phyloP scores from a whole-genome alignment of 2,888 invertebrate genomes.

The Amblyteles armatorius region DNA sequence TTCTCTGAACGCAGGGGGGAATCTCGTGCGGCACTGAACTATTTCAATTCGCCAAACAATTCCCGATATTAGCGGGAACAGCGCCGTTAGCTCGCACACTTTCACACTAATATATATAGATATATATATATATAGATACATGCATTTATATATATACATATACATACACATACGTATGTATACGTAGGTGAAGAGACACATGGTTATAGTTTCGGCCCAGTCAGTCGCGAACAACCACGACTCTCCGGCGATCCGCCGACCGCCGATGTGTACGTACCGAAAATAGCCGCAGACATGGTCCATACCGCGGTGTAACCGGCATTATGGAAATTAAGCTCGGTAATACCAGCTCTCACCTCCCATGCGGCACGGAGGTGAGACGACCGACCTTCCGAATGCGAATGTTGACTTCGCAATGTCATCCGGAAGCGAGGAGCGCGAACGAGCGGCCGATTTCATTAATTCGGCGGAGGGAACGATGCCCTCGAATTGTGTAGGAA shows the following conservation, averaged over 20 bases:
- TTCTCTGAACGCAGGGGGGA: background rate
- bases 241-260: constrained; percentile 49
- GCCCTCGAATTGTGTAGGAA: background rate
- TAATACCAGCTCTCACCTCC: constrained; percentile 39
- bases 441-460: background rate
- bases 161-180: background rate
- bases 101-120: background rate
- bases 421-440: constrained; percentile 5
- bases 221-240: background rate
- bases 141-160: background rate
- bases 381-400: constrained; percentile 31
- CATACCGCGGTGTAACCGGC: constrained; percentile 66
- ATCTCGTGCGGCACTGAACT: constrained; percentile 68
- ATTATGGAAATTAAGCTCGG: constrained; percentile 76
- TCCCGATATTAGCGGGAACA: constrained; percentile 75
- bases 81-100: constrained; percentile 47
- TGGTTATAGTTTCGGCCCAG: constrained; percentile 33
- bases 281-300: constrained; percentile 61
- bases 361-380: constrained; percentile 17
- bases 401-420: constrained; percentile 15
- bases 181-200: background rate
- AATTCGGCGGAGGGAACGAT: background rate
- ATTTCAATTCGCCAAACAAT: constrained; percentile 79
- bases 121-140: background rate
- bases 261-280: constrained; percentile 63